phyloP scores from a whole-genome alignment of 2,797 vertebrate genomes.

The Tauraco hartlaubi region DNA sequence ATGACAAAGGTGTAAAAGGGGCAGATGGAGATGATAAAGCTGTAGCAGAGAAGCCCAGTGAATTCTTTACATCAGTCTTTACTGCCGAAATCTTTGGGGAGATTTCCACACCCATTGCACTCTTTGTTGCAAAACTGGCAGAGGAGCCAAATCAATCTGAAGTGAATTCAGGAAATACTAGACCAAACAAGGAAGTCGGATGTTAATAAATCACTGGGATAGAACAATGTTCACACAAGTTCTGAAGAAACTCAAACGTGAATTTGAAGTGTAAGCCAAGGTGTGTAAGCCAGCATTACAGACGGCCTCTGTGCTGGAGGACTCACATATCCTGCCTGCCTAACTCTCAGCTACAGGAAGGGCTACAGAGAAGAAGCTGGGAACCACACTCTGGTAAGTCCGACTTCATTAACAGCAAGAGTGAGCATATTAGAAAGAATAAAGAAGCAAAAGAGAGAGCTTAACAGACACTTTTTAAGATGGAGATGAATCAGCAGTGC shows the following conservation, averaged over 20 bases:
- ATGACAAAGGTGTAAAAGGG: background rate
- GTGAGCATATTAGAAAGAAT: background rate
- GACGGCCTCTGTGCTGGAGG: background rate
- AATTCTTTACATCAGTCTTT: background rate
- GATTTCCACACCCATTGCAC: background rate
- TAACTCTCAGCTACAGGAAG: background rate
- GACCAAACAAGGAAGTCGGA: background rate
- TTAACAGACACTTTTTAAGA: background rate
- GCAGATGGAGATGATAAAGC: background rate
- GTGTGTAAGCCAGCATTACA: background rate
- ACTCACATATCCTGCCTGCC: background rate
- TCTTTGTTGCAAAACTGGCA: background rate
- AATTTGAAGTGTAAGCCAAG: background rate
- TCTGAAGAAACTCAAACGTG: background rate
- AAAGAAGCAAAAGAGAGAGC: background rate
- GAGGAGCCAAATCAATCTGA: background rate
- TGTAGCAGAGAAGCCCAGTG: background rate
- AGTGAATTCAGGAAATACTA: slow-evolving; percentile 35
- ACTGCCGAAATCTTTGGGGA: background rate
- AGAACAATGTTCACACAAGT: background rate
- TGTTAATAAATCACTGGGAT: background rate
- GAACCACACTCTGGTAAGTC: background rate
- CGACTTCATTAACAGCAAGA: background rate
- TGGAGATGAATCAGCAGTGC: background rate
- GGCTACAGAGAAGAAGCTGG: background rate